Evolutionary conservation across 2,888 invertebrate species (phyloP), one percentile per base, ranked within the genome.

Genomic region (Anorthoa munda): DNA sequence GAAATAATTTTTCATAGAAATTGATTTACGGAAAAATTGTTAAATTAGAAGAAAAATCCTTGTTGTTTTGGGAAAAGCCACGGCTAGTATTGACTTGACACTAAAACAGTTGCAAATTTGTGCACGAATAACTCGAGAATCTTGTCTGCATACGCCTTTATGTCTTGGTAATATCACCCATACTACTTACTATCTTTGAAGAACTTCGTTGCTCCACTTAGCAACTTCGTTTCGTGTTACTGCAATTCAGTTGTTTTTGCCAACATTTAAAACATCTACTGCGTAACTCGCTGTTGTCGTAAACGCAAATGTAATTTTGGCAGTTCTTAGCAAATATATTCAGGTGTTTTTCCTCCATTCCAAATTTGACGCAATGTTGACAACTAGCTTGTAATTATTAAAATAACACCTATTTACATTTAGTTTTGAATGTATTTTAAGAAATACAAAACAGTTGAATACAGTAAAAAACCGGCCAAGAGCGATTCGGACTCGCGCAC

Each of bases 321-420:
- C 77, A 69, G 55, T 63, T 69, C 56, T 72, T 55, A 53, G 67
- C 60, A 81, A 87, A 81, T 87, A 75, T 79, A 67, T 72, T 70
- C 87, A 86, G 75, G 74, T 87, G 84, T 66, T 59, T 17, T 26
- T 68, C 13, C 11, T 77, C 18, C 31, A 51, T 66, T 76, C 63
- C 67, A 23, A 50, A 67, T 70, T 80, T 78, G 66, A 81, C 68
- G 66, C 72, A 77, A 78, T 31, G 11, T 61, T 64, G 5, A 12
- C 26, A 66, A 39, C 58, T 48, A 18, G n/a, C 17, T 21, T 26
- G 31, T 18, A 53, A 66, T 61, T 21, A 26, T 0, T 12, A 26
- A 46, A 46, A 46, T 26, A 51, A 55, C 21, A 21, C 2, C 2
- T 18, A n/a, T 53, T 51, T 17, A 21, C n/a, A 39, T 51, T 45